Evolutionary conservation across 2,888 invertebrate genomes (phyloP).

Genomic region (Epistrophe eligans): DNA sequence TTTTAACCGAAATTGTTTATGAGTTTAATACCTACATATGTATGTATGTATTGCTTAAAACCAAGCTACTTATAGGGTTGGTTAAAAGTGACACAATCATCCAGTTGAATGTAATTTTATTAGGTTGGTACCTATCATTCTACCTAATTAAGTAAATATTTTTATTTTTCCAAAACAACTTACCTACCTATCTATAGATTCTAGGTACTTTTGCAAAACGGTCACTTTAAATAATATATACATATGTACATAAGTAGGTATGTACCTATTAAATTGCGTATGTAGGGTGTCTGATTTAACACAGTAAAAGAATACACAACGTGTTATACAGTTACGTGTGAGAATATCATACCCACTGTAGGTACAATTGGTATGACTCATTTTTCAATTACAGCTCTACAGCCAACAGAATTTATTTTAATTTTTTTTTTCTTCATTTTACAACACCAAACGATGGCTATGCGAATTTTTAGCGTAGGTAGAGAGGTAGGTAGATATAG

Average conservation of each 20-base stretch:
- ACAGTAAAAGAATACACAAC: slow-evolving; percentile 36
- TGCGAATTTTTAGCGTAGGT: slow-evolving; percentile 16
- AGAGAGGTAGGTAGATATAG: not conserved
- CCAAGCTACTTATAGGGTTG: not conserved
- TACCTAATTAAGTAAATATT: no score
- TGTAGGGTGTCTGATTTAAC: slow-evolving; percentile 39
- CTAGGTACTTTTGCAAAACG: slow-evolving; percentile 19
- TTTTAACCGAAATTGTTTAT: no score
- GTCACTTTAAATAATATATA: slow-evolving; percentile 7
- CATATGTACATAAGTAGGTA: no score
- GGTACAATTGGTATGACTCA: slow-evolving; percentile 64
- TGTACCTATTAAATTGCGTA: slow-evolving; percentile 13
- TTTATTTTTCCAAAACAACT: not conserved
- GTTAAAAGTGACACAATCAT: not conserved
- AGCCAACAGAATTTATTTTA: slow-evolving; percentile 65
- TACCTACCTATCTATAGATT: no score
- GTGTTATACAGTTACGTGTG: slow-evolving; percentile 48
- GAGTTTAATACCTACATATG: no score
- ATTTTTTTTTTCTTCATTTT: slow-evolving; percentile 55
- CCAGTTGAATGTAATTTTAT: not conserved
- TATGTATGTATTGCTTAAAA: no score
- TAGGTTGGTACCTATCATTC: no score
- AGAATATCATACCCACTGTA: slow-evolving; percentile 52
- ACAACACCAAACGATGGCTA: slow-evolving; percentile 16
- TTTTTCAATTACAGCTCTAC: slow-evolving; percentile 71